Evolutionary conservation across 2,888 invertebrate genomes (phyloP).

Genomic region (Creontiades dilutus): DNA sequence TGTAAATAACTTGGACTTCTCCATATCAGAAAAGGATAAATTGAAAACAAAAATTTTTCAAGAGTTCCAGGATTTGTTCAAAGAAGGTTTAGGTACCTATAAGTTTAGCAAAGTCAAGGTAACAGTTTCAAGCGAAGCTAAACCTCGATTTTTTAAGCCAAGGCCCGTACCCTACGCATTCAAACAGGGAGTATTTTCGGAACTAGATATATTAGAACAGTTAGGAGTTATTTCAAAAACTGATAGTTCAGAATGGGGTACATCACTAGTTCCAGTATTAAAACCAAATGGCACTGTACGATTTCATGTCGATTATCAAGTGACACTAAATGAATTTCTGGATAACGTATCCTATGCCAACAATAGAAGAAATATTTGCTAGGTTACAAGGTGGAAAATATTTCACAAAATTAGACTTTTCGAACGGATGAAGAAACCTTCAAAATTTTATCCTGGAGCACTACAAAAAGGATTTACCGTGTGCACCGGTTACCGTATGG

Average conservation of each 20-base stretch:
- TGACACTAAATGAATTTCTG: slow-evolving; percentile 72
- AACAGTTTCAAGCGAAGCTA: not conserved
- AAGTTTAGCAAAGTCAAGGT: slow-evolving; percentile 50
- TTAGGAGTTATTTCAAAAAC: slow-evolving; percentile 69
- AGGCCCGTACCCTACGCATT: slow-evolving; percentile 71
- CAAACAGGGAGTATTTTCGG: slow-evolving; percentile 59
- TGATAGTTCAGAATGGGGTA: slow-evolving; percentile 72
- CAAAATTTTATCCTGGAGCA: slow-evolving; percentile 40
- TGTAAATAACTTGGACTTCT: not conserved
- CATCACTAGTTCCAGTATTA: slow-evolving; percentile 57
- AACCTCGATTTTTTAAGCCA: slow-evolving; percentile 73
- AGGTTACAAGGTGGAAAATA: slow-evolving; percentile 46
- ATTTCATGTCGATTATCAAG: slow-evolving; percentile 73
- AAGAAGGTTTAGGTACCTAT: slow-evolving; percentile 24
- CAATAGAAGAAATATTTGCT: slow-evolving; percentile 56
- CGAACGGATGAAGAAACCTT: slow-evolving; percentile 18
- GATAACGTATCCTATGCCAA: slow-evolving; percentile 71
- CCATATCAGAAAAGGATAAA: not conserved
- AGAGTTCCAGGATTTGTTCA: slow-evolving; percentile 35
- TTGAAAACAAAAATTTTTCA: slow-evolving; percentile 33
- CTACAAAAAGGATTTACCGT: slow-evolving; percentile 38
- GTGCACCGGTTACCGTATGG: slow-evolving; percentile 12
- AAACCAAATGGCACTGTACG: slow-evolving; percentile 69
- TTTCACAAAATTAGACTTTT: slow-evolving; percentile 53
- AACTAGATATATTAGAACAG: slow-evolving; percentile 70